Evolutionary conservation across 2,113 vertebrate species (phyloP).

Genomic region (Procavia capensis): DNA sequence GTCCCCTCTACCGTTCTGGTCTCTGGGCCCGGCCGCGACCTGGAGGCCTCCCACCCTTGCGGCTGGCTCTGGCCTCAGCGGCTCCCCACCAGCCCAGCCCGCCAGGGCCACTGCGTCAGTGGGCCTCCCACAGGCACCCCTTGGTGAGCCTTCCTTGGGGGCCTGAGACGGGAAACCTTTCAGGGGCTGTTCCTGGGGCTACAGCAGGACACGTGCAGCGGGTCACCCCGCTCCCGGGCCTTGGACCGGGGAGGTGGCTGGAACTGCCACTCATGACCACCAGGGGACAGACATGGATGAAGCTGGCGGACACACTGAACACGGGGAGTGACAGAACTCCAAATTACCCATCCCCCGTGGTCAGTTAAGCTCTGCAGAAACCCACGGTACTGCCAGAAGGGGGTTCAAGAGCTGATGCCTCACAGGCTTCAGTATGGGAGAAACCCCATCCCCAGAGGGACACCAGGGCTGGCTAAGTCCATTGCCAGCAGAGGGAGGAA

Average conservation of each 20-base stretch:
- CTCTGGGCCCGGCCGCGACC: neutral
- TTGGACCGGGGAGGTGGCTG: neutral
- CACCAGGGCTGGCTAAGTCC: rapidly evolving
- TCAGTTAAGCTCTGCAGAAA: neutral
- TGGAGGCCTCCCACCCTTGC: neutral
- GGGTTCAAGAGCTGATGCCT: neutral
- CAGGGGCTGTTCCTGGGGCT: neutral
- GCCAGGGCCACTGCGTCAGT: neutral
- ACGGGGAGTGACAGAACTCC: neutral
- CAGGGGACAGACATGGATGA: neutral
- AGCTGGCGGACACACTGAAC: no score
- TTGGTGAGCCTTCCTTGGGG: neutral
- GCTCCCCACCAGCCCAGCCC: neutral
- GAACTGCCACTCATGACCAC: neutral
- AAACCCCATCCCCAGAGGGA: neutral
- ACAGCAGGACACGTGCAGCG: rapidly evolving
- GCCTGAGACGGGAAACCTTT: no score
- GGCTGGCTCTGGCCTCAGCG: neutral
- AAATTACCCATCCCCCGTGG: neutral
- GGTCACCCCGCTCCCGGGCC: no score
- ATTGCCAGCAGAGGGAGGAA: neutral
- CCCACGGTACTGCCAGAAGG: rapidly evolving
- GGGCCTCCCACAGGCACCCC: neutral
- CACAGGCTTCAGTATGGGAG: neutral
- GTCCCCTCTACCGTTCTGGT: neutral